A percentile compares a stretch with the other conserved stretches of the same genome.
Evolutionary conservation across 2,888 invertebrate species (phyloP).

Genomic region (Theretra japonica): DNA sequence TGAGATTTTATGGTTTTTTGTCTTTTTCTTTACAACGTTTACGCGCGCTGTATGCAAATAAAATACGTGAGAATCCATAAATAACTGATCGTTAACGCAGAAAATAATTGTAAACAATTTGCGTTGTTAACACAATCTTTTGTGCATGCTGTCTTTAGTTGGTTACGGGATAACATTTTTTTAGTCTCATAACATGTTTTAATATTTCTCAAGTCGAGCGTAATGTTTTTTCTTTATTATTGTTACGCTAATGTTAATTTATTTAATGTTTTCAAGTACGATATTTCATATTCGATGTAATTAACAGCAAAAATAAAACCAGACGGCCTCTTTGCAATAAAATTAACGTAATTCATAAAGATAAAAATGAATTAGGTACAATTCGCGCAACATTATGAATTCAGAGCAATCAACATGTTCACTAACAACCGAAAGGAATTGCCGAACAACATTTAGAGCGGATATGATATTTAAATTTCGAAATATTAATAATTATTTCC

Average conservation of each 20-base stretch:
- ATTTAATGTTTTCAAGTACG: too few species aligned
- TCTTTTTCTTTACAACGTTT: not conserved
- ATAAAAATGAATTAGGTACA: not conserved
- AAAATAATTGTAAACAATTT: not conserved
- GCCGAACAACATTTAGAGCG: slow-evolving; percentile 15
- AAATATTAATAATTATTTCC: slow-evolving; percentile 10
- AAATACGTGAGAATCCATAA: slow-evolving; percentile 9
- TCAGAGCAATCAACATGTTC: not conserved
- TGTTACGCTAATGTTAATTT: too few species aligned
- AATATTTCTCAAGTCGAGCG: too few species aligned
- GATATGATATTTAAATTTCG: slow-evolving; percentile 15
- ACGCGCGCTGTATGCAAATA: not conserved
- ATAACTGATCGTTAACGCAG: not conserved
- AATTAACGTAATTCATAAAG: not conserved
- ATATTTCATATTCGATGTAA: too few species aligned
- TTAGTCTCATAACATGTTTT: too few species aligned
- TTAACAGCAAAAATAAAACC: too few species aligned
- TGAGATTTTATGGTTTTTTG: not conserved
- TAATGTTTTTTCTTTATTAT: too few species aligned
- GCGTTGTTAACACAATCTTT: not conserved
- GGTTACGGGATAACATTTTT: not conserved
- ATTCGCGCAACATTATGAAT: not conserved
- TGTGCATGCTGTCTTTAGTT: not conserved
- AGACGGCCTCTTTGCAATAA: not conserved
- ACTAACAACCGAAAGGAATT: not conserved